Evolutionary conservation across 37 sponge, comb jelly and placozoan genomes (phyloP), one percentile per base, ranked within the genome.

Genomic region (Mnemiopsis leidyi): DNA sequence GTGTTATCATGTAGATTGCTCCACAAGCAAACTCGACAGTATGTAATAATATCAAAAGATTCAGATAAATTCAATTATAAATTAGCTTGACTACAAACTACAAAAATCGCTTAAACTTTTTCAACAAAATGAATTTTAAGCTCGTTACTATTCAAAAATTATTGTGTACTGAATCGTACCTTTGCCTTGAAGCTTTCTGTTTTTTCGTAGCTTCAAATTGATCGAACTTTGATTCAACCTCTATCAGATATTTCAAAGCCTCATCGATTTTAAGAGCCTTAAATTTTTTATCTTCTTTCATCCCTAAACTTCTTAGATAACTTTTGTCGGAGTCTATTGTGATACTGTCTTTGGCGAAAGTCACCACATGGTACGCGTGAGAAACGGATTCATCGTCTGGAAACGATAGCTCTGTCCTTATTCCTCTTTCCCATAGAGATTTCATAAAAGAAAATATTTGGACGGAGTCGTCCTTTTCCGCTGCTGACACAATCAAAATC

Each of bases 381-480:
- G 20, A 26, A 33, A 77, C 26, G 0, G 21, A 26, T 28, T 77
- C 36, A 18, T 34, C 79, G 3, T 77, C 79, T 34, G 26, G 34
- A 34, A 34, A 9, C 3, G 32, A 13, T 3, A 31, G 79, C 3
- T 77, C 32, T 32, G 79, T 36, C 26, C 18, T 32, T 1, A 77
- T 28, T 5, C 79, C 79, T 20, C 32, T 28, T 3, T 34, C 35
- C 79, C 79, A 77, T 3, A 77, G 36, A 16, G 34, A 13, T 18
- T 77, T 77, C 36, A 77, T 32, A 36, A 77, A 77, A 1, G 36
- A 34, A 32, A 77, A 77, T 13, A 77, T 32, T 20, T 77, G 79
- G 18, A 77, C 36, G 18, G 79, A 31, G 32, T 77, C 32, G 3
- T 32, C 36, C 33, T 77, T 1, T 32, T 77, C 35, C 9, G 20